Conservation (phyloP, 2,888 invertebrate species). For the Stegana nigrithorax region DNA sequence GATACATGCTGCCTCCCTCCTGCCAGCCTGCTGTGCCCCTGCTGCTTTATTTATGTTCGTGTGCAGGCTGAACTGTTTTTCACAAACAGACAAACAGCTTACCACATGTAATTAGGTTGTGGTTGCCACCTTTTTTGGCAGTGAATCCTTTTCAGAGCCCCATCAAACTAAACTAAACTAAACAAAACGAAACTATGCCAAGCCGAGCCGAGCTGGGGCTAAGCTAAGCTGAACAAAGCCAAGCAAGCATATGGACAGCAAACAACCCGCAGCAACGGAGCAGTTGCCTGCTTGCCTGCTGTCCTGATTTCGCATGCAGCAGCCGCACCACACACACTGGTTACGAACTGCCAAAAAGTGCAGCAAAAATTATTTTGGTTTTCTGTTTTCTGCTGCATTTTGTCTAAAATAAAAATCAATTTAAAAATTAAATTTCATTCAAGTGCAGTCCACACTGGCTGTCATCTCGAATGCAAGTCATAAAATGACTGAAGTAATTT, state of each 20-base stretch:
- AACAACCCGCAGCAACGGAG: slow-evolving; percentile 20
- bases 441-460: no score
- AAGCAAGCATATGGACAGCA: slow-evolving; percentile 8
- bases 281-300: neutral
- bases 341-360: slow-evolving; percentile 44
- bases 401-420: no score
- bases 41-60: neutral
- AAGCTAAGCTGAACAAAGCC: neutral
- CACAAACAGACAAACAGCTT: slow-evolving; percentile 34
- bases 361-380: slow-evolving; percentile 28
- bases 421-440: no score
- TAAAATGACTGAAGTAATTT: no score
- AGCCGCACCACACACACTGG: no score
- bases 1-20: neutral
- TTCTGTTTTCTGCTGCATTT: neutral
- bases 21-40: neutral
- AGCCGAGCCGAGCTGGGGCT: neutral
- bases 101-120: slow-evolving; percentile 62
- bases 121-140: slow-evolving; percentile 57
- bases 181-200: neutral
- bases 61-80: neutral
- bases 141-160: slow-evolving; percentile 52
- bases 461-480: no score
- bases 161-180: slow-evolving; percentile 1
- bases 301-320: neutral